phyloP scores from a whole-genome alignment of 2,888 invertebrate genomes.

The Heteropelma amictum region DNA sequence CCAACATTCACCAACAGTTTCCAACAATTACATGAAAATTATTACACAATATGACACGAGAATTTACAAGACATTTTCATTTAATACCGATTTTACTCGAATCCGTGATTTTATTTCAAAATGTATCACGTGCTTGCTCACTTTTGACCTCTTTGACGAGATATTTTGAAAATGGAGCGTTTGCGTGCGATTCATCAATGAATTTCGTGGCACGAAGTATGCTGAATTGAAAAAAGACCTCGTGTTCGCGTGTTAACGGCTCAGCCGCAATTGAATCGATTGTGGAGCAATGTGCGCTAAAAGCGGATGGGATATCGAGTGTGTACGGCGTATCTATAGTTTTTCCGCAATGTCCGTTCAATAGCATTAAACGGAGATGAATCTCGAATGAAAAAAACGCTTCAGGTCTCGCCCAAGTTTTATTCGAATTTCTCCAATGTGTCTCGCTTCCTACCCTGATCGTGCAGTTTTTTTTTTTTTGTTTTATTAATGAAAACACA shows the following conservation, averaged over 20 bases:
- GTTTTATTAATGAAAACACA: no score
- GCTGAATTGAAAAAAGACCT: neutral
- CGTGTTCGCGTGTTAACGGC: neutral
- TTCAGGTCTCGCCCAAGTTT: neutral
- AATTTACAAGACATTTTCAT: no score
- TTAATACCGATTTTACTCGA: no score
- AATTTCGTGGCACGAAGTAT: no score
- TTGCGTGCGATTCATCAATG: no score
- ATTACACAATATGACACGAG: no score
- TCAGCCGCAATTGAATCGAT: neutral
- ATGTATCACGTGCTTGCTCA: no score
- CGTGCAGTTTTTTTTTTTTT: slow-evolving; percentile 1
- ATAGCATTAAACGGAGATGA: slow-evolving; percentile 10
- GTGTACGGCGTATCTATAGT: neutral
- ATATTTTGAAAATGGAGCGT: no score
- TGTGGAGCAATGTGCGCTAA: neutral
- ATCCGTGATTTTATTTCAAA: no score
- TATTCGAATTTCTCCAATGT: neutral
- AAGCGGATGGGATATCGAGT: slow-evolving; percentile 10
- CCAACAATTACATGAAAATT: no score
- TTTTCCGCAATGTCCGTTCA: neutral
- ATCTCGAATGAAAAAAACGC: slow-evolving; percentile 1
- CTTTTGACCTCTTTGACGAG: no score
- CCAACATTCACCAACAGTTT: no score
- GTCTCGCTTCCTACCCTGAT: neutral